These are phyloP conservation scores for Myxocyprinus asiaticus DNA, from an alignment of 2,113 vertebrate genomes.

Conservation along the genomic window DNA sequence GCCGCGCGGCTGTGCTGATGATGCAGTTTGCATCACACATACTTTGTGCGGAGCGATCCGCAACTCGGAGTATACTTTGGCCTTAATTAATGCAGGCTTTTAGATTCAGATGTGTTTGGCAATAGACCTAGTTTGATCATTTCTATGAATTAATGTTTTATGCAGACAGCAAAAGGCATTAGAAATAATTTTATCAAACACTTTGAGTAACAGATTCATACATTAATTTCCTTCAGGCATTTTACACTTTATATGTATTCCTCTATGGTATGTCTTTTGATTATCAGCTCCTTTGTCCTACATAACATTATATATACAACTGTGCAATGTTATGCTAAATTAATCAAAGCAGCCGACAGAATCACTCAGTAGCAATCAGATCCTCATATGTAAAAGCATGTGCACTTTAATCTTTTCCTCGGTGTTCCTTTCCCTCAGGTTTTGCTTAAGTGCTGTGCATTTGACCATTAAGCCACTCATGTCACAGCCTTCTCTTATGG, in stretches of 20 bases:
- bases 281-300: background rate
- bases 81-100: too few species aligned
- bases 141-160: background rate
- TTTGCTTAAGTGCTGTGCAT: background rate
- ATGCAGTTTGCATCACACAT: too few species aligned
- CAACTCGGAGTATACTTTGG: too few species aligned
- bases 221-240: too few species aligned
- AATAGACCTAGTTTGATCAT: too few species aligned
- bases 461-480: background rate
- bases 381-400: background rate
- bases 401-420: background rate
- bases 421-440: background rate
- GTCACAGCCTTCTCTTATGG: background rate
- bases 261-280: background rate
- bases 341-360: background rate
- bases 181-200: background rate
- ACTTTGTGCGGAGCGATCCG: too few species aligned
- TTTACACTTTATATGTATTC: too few species aligned
- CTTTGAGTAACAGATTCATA: background rate
- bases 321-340: background rate
- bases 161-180: background rate
- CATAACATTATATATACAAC: background rate
- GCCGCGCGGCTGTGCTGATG: too few species aligned
- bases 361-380: background rate
- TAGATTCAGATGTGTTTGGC: too few species aligned